Conservation (phyloP, 1,140 invertebrate species). For the Euura saliciscinereae region DNA sequence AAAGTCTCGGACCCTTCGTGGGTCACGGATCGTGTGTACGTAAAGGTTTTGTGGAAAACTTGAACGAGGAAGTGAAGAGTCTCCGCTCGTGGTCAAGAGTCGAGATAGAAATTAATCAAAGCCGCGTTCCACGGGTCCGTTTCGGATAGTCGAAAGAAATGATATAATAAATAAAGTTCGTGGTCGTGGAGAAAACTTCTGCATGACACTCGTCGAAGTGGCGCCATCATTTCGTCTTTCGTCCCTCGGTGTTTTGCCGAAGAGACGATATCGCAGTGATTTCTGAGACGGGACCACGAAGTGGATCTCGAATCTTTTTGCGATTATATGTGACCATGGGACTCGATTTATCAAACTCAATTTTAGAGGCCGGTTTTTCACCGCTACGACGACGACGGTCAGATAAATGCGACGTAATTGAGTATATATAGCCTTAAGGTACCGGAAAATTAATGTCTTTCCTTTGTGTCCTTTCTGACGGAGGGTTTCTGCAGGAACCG, state of each 20-base stretch:
- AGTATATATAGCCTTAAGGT: background rate
- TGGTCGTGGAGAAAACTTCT: conserved; percentile 2
- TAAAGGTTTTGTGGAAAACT: background rate
- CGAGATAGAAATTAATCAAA: background rate
- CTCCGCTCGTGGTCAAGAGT: background rate
- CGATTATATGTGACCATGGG: background rate
- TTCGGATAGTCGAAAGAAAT: background rate
- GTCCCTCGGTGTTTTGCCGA: background rate
- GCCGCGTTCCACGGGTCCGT: background rate
- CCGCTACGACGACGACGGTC: background rate
- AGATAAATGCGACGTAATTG: conserved; percentile 4
- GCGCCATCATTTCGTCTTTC: background rate
- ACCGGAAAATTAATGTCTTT: conserved; percentile 1
- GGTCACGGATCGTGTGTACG: background rate
- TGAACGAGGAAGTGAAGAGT: background rate
- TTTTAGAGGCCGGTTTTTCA: background rate
- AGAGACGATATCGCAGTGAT: too few species aligned
- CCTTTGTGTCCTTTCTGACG: background rate
- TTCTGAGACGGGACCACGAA: too few species aligned
- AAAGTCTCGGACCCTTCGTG: background rate
- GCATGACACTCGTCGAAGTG: conserved; percentile 2
- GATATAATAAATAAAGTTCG: conserved; percentile 1
- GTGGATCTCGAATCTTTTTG: too few species aligned
- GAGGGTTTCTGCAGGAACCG: background rate
- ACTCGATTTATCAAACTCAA: background rate